Evolutionary conservation across 64 coral and sea anemone species (phyloP).

Genomic region (Dendrophyllia cribrosa): DNA sequence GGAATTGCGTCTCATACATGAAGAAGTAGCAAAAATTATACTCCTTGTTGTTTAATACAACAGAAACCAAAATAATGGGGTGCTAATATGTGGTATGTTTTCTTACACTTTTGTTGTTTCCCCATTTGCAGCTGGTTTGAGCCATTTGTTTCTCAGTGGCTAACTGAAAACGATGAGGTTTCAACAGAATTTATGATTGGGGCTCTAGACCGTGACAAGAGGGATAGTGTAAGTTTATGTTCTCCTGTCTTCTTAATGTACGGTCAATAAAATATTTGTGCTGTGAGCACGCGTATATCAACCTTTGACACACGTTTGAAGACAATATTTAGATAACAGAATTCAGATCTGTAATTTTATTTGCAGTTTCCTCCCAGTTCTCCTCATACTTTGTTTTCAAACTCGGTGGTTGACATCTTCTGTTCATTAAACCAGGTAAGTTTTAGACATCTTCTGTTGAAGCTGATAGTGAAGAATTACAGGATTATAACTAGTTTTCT

Average conservation of each 20-base stretch:
- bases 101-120: not conserved
- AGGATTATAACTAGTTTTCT: too few species aligned
- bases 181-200: constrained; percentile 97
- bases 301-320: too few species aligned
- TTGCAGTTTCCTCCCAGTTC: constrained; percentile 83
- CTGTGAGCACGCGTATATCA: too few species aligned
- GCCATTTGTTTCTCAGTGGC: constrained; percentile 94
- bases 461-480: too few species aligned
- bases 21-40: too few species aligned
- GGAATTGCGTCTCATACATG: too few species aligned
- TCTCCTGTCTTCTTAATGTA: not conserved
- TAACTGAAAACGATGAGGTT: constrained; percentile 97
- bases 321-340: too few species aligned
- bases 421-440: constrained; percentile 90
- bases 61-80: too few species aligned
- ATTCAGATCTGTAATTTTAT: constrained; percentile 12
- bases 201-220: constrained; percentile 93
- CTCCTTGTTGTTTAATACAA: too few species aligned
- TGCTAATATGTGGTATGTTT: too few species aligned
- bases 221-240: constrained; percentile 70
- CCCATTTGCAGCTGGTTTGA: constrained; percentile 90
- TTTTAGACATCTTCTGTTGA: not conserved
- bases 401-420: constrained; percentile 94
- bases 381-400: constrained; percentile 81
- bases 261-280: too few species aligned